These are phyloP conservation scores for Muraenolepis orangiensis DNA, from an alignment of 2,797 vertebrate genomes.

Conservation along the genomic window DNA sequence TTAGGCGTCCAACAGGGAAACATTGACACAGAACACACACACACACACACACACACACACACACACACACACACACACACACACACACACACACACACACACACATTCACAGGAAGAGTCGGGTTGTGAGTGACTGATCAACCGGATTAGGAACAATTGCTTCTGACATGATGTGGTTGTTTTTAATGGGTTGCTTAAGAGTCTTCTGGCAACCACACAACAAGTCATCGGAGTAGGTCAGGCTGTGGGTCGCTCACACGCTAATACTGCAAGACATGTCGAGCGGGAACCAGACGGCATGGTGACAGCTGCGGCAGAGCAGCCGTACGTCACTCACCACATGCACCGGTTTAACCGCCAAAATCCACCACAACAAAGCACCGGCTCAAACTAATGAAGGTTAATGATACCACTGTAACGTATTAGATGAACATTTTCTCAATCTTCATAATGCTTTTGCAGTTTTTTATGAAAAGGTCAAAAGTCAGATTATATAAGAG, in stretches of 20 bases:
- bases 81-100: slow-evolving; percentile 4
- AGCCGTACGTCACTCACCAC: slow-evolving; percentile 24
- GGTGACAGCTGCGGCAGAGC: slow-evolving; percentile 14
- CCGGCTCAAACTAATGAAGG: slow-evolving; percentile 4
- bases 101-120: neutral
- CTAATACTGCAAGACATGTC: slow-evolving; percentile 16
- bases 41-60: slow-evolving; percentile 4
- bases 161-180: slow-evolving; percentile 10
- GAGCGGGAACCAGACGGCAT: slow-evolving; percentile 17
- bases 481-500: neutral
- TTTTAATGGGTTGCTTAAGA: slow-evolving; percentile 10
- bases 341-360: slow-evolving; percentile 41
- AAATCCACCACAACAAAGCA: slow-evolving; percentile 4
- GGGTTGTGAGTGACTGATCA: slow-evolving; percentile 3
- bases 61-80: slow-evolving; percentile 4
- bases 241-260: neutral
- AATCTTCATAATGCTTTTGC: neutral
- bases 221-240: slow-evolving; percentile 15
- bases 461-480: neutral
- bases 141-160: neutral
- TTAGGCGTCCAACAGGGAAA: slow-evolving; percentile 3
- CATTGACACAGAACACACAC: slow-evolving; percentile 9
- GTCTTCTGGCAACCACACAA: slow-evolving; percentile 10
- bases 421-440: neutral
- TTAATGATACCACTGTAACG: neutral